These are phyloP conservation scores for Ormyrus nitidulus DNA, from an alignment of 2,888 invertebrate species.

Conservation along the genomic window DNA sequence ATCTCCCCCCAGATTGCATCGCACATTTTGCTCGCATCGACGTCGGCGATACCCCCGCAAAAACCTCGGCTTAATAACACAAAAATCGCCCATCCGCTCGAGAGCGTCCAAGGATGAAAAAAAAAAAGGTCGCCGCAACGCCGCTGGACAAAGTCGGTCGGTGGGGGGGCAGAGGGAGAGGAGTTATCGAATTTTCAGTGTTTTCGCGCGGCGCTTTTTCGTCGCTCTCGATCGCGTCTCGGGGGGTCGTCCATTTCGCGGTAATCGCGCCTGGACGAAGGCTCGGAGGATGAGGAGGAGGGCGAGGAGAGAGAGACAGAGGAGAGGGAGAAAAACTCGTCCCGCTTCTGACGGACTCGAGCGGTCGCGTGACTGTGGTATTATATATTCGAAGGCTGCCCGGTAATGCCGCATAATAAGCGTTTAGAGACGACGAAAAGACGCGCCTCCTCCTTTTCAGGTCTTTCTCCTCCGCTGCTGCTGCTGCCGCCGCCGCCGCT, in stretches of 20 bases:
- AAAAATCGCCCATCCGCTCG: neutral
- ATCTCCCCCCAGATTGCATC: no score
- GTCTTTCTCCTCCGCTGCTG: slow-evolving; percentile 40
- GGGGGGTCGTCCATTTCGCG: slow-evolving; percentile 48
- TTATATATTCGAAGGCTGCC: slow-evolving; percentile 64
- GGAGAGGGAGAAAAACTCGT: slow-evolving; percentile 53
- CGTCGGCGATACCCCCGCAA: neutral
- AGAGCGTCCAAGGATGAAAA: neutral
- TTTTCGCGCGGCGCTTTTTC: slow-evolving; percentile 2
- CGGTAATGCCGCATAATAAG: slow-evolving; percentile 69
- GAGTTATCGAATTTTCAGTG: slow-evolving; percentile 46
- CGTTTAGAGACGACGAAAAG: slow-evolving; percentile 68
- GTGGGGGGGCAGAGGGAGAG: neutral
- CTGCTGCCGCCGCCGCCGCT: slow-evolving; percentile 6
- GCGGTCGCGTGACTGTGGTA: slow-evolving; percentile 70
- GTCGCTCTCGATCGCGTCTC: slow-evolving; percentile 42
- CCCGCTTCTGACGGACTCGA: slow-evolving; percentile 56
- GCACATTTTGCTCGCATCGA: no score
- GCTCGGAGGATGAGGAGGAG: slow-evolving; percentile 10
- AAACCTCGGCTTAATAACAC: slow-evolving; percentile 5
- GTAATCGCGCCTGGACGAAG: slow-evolving; percentile 45
- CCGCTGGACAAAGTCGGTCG: neutral
- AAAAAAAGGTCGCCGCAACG: neutral
- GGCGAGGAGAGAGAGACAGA: slow-evolving; percentile 42
- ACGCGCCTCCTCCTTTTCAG: slow-evolving; percentile 57